Evolutionary conservation across 2,113 vertebrate species (phyloP).

Genomic region (Syngnathus typhle): DNA sequence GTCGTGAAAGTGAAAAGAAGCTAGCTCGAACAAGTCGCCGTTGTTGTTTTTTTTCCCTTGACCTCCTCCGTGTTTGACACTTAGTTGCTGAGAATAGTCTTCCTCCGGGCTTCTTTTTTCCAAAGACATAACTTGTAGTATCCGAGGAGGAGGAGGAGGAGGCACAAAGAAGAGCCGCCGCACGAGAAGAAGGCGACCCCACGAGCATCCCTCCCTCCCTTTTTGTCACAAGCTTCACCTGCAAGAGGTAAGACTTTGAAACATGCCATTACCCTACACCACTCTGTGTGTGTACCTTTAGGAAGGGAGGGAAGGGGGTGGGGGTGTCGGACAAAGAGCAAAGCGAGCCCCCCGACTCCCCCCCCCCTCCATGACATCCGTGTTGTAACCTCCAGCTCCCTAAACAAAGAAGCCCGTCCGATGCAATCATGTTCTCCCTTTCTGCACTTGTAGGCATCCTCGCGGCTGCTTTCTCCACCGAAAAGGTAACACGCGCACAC

Average conservation of each 20-base stretch:
- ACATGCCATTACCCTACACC: neutral
- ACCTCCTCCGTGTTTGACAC: neutral
- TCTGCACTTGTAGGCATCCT: constrained; percentile 33
- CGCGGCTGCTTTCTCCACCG: constrained; percentile 27
- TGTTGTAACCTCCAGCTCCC: constrained; percentile 69
- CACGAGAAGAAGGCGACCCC: constrained; percentile 42
- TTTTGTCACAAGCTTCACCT: constrained; percentile 4
- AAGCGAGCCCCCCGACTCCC: constrained; percentile 41
- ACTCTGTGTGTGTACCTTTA: constrained; percentile 22
- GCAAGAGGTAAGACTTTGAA: constrained; percentile 37
- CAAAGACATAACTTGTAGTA: constrained; percentile 19
- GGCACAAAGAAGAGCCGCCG: constrained; percentile 11
- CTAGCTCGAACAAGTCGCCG: neutral
- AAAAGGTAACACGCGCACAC: constrained; percentile 12
- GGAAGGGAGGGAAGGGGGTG: constrained; percentile 15
- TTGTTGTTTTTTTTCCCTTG: neutral
- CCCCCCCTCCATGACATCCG: constrained; percentile 54
- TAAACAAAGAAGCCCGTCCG: constrained; percentile 71
- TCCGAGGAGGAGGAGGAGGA: constrained; percentile 16
- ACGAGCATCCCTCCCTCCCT: constrained; percentile 42
- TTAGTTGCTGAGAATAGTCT: neutral
- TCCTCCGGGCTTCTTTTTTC: neutral
- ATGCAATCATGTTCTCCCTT: constrained; percentile 32
- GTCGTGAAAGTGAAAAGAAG: constrained; percentile 19
- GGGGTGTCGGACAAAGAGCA: constrained; percentile 68